These are phyloP conservation scores for Ramazzottius varieornatus DNA, from an alignment of 2,888 invertebrate genomes.

Conservation along the genomic window DNA sequence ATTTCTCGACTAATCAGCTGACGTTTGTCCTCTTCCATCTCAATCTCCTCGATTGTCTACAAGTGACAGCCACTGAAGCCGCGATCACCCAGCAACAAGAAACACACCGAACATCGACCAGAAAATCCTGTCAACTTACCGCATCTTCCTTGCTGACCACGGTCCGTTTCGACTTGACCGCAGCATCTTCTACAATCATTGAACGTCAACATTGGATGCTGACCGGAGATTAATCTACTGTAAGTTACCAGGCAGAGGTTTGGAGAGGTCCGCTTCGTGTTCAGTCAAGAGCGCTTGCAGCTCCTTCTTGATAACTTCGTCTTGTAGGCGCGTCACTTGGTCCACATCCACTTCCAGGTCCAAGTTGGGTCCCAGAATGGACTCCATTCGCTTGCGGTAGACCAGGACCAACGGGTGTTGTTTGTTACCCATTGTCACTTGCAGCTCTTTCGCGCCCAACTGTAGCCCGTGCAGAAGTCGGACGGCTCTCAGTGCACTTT, in stretches of 20 bases:
- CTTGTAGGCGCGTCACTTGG: slow-evolving; percentile 20
- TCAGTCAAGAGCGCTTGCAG: slow-evolving; percentile 23
- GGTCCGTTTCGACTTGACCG: no score
- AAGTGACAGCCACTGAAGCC: slow-evolving; percentile 11
- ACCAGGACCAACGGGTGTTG: not conserved
- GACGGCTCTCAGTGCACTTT: slow-evolving; percentile 77
- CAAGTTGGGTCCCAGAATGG: not conserved
- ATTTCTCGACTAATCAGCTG: slow-evolving; percentile 89
- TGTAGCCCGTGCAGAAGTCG: slow-evolving; percentile 40
- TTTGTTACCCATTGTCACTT: not conserved
- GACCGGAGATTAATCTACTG: no score
- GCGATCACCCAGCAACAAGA: not conserved
- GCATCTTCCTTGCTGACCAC: not conserved
- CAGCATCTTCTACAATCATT: not conserved
- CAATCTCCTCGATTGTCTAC: slow-evolving; percentile 30
- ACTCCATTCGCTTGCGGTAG: not conserved
- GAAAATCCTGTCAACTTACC: not conserved
- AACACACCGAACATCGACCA: not conserved
- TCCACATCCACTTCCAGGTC: not conserved
- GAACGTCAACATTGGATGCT: no score
- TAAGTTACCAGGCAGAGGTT: not conserved
- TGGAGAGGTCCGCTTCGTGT: slow-evolving; percentile 18
- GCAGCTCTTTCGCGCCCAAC: slow-evolving; percentile 64
- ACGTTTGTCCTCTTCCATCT: slow-evolving; percentile 81
- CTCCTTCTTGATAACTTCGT: slow-evolving; percentile 20